phyloP scores from a whole-genome alignment of 2,113 vertebrate species.

The Calyptomena viridis region DNA sequence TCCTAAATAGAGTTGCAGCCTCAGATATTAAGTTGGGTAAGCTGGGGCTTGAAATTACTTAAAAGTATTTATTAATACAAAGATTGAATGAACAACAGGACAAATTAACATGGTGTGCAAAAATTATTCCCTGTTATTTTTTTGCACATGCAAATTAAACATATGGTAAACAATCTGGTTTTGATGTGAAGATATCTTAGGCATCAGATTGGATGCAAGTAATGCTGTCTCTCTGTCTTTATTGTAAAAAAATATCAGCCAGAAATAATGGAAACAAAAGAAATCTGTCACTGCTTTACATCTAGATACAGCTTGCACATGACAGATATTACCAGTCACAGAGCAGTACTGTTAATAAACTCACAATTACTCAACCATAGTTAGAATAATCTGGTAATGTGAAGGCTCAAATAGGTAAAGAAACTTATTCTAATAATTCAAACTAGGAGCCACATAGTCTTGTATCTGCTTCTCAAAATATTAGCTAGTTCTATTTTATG shows the following conservation, averaged over 20 bases:
- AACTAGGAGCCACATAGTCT: neutral
- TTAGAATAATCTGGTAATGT: neutral
- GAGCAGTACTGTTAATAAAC: neutral
- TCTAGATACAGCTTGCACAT: neutral
- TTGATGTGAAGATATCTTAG: neutral
- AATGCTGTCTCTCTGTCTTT: neutral
- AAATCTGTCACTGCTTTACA: neutral
- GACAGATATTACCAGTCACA: neutral
- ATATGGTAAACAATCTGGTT: fast-evolving
- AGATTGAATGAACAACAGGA: neutral
- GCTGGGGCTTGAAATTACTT: neutral
- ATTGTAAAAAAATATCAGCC: neutral
- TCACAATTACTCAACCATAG: neutral
- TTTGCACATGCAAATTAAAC: neutral
- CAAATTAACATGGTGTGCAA: neutral
- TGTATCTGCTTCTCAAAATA: neutral
- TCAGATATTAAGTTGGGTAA: neutral
- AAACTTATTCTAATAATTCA: neutral
- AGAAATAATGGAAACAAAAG: neutral
- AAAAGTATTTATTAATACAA: neutral
- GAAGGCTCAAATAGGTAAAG: neutral
- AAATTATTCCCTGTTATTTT: neutral
- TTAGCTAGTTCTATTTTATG: neutral
- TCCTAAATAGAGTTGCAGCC: neutral
- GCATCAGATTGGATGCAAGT: neutral